phyloP scores from a whole-genome alignment of 2,797 vertebrate genomes.

The Manis crassicaudata region DNA sequence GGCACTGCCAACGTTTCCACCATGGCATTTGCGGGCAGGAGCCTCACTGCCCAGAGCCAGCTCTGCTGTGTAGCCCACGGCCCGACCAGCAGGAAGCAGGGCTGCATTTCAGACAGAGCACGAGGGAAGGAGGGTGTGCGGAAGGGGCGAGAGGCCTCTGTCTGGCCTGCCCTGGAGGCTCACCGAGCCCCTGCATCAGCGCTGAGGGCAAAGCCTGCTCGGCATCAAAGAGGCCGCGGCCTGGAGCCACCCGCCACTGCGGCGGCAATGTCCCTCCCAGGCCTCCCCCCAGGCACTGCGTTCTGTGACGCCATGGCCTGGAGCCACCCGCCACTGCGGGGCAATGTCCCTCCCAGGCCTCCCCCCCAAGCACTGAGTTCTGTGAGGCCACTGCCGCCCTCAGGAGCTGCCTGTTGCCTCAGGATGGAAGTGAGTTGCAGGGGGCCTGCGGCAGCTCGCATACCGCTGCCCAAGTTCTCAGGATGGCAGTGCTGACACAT shows the following conservation, averaged over 20 bases:
- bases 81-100: not conserved
- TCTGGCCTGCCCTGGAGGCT: constrained; percentile 44
- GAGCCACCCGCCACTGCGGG: not conserved
- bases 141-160: not conserved
- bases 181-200: constrained; percentile 71
- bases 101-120: not conserved
- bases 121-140: no score
- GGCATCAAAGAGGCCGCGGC: not conserved
- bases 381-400: not conserved
- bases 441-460: not conserved
- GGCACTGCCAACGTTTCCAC: not conserved
- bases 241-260: not conserved
- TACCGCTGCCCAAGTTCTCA: not conserved
- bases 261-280: not conserved
- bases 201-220: not conserved
- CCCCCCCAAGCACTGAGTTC: not conserved
- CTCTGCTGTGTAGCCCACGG: not conserved
- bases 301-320: no score
- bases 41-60: not conserved
- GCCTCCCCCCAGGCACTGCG: not conserved
- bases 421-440: not conserved
- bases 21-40: not conserved
- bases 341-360: not conserved
- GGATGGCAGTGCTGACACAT: accelerated
- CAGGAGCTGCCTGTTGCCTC: not conserved